Evolutionary conservation across 2,113 vertebrate genomes (phyloP).

Genomic region (Leucosticte australis): DNA sequence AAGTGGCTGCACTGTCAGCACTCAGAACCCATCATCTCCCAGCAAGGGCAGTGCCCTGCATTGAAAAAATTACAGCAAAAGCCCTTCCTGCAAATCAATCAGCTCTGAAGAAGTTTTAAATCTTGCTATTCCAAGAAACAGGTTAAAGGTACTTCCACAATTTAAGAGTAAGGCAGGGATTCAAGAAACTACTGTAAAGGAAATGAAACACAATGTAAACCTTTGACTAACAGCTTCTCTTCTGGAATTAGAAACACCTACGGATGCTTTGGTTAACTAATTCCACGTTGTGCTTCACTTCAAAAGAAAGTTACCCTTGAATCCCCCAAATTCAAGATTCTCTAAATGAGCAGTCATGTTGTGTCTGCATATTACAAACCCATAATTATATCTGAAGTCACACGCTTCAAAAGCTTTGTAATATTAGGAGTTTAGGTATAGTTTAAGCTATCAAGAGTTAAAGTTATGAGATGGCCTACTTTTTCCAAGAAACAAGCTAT

Average conservation of each 20-base stretch:
- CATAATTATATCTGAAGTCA: neutral
- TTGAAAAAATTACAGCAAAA: neutral
- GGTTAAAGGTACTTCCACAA: neutral
- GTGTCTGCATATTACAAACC: neutral
- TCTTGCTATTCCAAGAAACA: neutral
- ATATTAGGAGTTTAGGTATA: neutral
- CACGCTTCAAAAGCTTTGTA: neutral
- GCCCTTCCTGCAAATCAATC: neutral
- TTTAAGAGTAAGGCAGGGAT: constrained; percentile 12
- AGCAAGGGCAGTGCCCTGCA: neutral
- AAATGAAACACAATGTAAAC: constrained; percentile 54
- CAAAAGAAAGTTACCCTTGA: constrained; percentile 37
- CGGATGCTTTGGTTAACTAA: constrained; percentile 29
- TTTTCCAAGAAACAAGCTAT: neutral
- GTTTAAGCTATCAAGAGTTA: constrained; percentile 1
- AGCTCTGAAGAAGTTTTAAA: neutral
- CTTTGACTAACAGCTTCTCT: constrained; percentile 56
- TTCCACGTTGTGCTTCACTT: neutral
- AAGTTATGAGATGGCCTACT: neutral
- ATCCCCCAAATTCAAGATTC: constrained; percentile 14
- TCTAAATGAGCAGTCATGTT: constrained; percentile 1
- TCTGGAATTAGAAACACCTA: constrained; percentile 38
- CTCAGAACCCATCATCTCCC: neutral
- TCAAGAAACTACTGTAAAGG: constrained; percentile 38
- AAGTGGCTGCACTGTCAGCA: neutral